Evolutionary conservation across 2,797 vertebrate genomes (phyloP).

Genomic region (Fistularia tabacaria): DNA sequence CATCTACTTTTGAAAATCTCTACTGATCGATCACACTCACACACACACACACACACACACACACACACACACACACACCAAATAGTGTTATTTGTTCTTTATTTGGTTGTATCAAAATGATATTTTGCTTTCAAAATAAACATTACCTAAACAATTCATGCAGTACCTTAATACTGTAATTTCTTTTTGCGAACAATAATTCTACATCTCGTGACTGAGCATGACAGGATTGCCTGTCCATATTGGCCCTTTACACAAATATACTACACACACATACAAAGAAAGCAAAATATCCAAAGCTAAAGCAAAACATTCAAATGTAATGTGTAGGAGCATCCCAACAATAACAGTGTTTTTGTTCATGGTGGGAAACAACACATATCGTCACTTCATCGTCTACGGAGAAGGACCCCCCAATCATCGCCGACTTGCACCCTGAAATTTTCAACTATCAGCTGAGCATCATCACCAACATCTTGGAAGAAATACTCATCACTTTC

Average conservation of each 20-base stretch:
- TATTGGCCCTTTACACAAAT: too few species aligned
- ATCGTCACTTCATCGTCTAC: conserved; percentile 50
- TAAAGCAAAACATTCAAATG: too few species aligned
- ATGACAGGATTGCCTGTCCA: too few species aligned
- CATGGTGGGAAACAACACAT: conserved; percentile 8
- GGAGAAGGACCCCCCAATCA: conserved; percentile 56
- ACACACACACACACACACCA: conserved; percentile 11
- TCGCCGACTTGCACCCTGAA: conserved; percentile 58
- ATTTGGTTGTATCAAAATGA: conserved; percentile 28
- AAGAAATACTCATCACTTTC: conserved; percentile 71
- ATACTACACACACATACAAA: too few species aligned
- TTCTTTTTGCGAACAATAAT: too few species aligned
- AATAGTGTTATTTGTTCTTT: conserved; percentile 17
- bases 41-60: conserved; percentile 11
- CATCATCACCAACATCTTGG: conserved; percentile 71
- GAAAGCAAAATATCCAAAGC: too few species aligned
- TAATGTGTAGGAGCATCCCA: too few species aligned
- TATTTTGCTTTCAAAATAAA: neutral
- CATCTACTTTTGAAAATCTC: too few species aligned
- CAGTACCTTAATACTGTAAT: too few species aligned
- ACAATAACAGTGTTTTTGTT: conserved; percentile 22
- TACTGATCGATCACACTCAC: neutral
- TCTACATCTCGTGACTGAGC: too few species aligned
- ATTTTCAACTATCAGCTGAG: conserved; percentile 47
- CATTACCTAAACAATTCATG: too few species aligned